These are phyloP conservation scores for Epistrophe grossulariae DNA, from an alignment of 2,888 invertebrate species.

Conservation along the genomic window DNA sequence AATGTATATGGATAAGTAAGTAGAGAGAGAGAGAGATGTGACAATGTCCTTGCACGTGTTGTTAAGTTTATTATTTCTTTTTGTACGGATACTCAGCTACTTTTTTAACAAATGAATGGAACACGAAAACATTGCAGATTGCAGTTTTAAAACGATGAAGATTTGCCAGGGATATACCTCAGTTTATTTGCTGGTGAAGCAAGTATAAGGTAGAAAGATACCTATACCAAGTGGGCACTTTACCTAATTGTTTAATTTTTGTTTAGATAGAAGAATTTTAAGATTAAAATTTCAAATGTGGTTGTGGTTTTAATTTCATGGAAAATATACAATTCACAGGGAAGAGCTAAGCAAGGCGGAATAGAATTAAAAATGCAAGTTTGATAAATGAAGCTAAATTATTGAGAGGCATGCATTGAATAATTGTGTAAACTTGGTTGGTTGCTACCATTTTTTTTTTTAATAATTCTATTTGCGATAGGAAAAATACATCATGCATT, in stretches of 20 bases:
- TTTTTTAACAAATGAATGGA: background rate
- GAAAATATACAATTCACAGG: background rate
- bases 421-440: background rate
- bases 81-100: background rate
- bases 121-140: slow-evolving; percentile 44
- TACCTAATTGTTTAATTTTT: slow-evolving; percentile 52
- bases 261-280: background rate
- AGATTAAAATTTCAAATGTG: slow-evolving; percentile 26
- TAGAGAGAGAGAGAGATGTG: background rate
- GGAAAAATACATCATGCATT: background rate
- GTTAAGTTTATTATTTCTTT: background rate
- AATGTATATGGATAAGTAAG: background rate
- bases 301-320: slow-evolving; percentile 27
- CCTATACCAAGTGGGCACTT: slow-evolving; percentile 49
- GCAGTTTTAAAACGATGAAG: slow-evolving; percentile 27
- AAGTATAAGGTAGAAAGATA: background rate
- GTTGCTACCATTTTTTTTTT: background rate
- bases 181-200: background rate
- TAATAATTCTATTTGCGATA: background rate
- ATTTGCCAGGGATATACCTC: background rate
- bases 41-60: slow-evolving; percentile 62
- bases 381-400: slow-evolving; percentile 19
- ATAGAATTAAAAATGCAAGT: slow-evolving; percentile 10
- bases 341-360: background rate
- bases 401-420: background rate